Conservation (phyloP, 2,797 vertebrate species). For the Hipposideros larvatus region DNA sequence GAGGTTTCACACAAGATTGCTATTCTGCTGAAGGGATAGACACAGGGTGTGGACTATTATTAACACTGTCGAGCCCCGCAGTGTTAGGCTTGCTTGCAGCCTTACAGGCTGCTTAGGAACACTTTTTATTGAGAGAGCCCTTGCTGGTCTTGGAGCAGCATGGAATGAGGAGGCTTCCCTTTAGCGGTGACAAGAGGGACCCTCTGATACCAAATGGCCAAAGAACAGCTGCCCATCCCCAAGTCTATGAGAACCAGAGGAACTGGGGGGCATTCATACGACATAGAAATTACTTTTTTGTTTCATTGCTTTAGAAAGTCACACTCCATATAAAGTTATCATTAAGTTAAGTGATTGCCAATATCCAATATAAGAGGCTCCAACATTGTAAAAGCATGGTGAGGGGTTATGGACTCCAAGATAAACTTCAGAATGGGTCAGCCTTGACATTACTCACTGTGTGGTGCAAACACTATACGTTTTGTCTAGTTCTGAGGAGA, state of each 20-base stretch:
- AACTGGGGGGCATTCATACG: not conserved
- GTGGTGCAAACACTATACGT: fast-evolving
- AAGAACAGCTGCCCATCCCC: not conserved
- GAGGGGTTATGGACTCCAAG: not conserved
- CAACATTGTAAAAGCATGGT: not conserved
- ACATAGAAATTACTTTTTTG: not conserved
- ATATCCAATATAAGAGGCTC: not conserved
- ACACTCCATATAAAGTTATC: not conserved
- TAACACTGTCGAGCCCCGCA: not conserved
- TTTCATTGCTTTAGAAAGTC: slow-evolving; percentile 11
- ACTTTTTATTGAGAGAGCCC: not conserved
- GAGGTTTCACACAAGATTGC: not conserved
- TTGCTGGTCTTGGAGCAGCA: not conserved
- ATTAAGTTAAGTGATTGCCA: not conserved
- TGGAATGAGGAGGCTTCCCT: not conserved
- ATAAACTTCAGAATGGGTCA: not conserved
- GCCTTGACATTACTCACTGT: not conserved
- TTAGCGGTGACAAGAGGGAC: not conserved
- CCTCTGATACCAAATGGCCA: not conserved
- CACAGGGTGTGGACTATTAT: fast-evolving
- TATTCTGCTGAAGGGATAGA: not conserved
- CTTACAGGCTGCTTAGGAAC: not conserved
- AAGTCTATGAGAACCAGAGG: not conserved
- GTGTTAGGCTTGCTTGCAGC: not conserved
- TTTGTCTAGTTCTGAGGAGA: not conserved